phyloP scores from a whole-genome alignment of 2,113 vertebrate genomes.

The Melanotaenia duboulayi region DNA sequence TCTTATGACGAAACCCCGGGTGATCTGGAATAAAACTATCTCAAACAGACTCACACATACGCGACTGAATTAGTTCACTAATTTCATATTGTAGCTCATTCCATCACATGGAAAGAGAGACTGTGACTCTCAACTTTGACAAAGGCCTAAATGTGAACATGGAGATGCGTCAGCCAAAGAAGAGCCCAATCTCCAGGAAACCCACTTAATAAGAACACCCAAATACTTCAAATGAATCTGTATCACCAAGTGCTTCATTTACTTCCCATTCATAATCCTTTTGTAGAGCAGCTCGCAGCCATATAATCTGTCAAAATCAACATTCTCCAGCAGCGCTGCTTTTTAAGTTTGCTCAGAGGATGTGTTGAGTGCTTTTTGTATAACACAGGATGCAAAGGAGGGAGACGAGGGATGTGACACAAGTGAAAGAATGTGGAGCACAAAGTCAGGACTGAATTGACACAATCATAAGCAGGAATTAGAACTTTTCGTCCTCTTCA shows the following conservation, averaged over 20 bases:
- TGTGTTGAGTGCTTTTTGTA: conserved; percentile 69
- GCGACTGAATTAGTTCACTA: conserved; percentile 62
- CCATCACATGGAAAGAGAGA: conserved; percentile 45
- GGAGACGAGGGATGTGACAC: conserved; percentile 55
- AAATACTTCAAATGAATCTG: conserved; percentile 69
- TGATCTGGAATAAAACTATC: conserved; percentile 49
- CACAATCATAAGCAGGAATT: conserved; percentile 52
- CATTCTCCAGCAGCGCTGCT: conserved; percentile 60
- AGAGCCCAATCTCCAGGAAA: conserved; percentile 55
- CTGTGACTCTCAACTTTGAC: conserved; percentile 54
- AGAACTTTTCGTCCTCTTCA: conserved; percentile 56
- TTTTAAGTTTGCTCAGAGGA: conserved; percentile 62
- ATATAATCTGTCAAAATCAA: conserved; percentile 68
- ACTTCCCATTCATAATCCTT: conserved; percentile 72
- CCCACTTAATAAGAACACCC: conserved; percentile 73
- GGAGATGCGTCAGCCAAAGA: conserved; percentile 56
- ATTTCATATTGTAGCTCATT: conserved; percentile 56
- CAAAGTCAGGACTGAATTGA: conserved; percentile 52
- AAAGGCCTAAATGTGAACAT: conserved; percentile 68
- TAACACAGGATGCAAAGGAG: conserved; percentile 67
- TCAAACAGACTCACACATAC: conserved; percentile 45
- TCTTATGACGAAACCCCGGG: conserved; percentile 13
- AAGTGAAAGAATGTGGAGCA: conserved; percentile 38
- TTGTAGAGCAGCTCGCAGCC: conserved; percentile 59
- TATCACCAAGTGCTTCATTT: conserved; percentile 75